A percentile compares a stretch with the other conserved stretches of the same genome.
These are phyloP conservation scores for Piezodorus guildinii DNA, from an alignment of 1,140 invertebrate species.

Conservation along the genomic window DNA sequence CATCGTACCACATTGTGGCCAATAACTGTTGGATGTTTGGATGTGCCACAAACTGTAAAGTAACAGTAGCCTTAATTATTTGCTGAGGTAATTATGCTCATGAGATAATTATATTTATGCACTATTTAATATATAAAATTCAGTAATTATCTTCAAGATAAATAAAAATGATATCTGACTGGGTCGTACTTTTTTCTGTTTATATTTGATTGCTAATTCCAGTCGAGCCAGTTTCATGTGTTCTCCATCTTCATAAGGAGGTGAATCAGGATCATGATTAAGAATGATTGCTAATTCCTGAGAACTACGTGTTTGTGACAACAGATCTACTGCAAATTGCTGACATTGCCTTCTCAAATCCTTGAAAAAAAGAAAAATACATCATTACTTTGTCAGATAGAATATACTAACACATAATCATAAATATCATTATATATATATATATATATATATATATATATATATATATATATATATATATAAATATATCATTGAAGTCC, in stretches of 20 bases:
- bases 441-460: too few relatives aligned
- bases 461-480: too few relatives aligned
- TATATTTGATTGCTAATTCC: conserved; percentile 79
- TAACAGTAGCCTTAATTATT: too few relatives aligned
- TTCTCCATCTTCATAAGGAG: conserved; percentile 52
- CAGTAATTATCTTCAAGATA: too few relatives aligned
- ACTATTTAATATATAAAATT: too few relatives aligned
- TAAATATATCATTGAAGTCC: too few relatives aligned
- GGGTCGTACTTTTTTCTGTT: conserved; percentile 71
- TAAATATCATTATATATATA: too few relatives aligned
- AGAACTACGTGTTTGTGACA: conserved; percentile 80
- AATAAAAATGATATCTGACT: too few relatives aligned
- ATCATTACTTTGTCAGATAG: neutral
- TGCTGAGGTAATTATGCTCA: too few relatives aligned
- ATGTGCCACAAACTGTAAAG: conserved; percentile 74
- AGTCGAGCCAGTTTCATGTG: conserved; percentile 67
- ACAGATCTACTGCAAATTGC: conserved; percentile 78
- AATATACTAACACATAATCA: too few relatives aligned
- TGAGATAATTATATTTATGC: too few relatives aligned
- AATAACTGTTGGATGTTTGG: conserved; percentile 86
- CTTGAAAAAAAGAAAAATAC: conserved; percentile 29
- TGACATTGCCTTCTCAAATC: conserved; percentile 75
- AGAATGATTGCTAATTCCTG: conserved; percentile 83
- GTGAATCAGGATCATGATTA: conserved; percentile 65
- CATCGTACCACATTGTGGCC: conserved; percentile 85